Percentiles rank a stretch among this genome's conserved stretches.
phyloP scores from a whole-genome alignment of 1,140 invertebrate species.

The Nomia melanderi region DNA sequence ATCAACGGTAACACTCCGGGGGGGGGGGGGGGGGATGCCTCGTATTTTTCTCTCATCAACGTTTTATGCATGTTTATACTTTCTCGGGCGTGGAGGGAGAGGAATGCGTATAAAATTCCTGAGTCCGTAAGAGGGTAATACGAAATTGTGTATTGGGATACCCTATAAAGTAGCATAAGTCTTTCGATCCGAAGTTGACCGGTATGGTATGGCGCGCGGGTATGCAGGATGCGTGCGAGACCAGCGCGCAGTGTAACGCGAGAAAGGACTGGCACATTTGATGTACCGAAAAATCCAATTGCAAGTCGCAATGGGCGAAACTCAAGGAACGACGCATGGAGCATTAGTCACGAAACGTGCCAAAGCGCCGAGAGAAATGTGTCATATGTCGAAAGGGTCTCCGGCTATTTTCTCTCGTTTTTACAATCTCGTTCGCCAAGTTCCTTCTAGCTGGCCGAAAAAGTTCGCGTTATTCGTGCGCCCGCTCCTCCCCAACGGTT shows the following conservation, averaged over 20 bases:
- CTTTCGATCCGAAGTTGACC: conserved; percentile 37
- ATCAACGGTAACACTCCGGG: background rate
- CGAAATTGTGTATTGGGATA: conserved; percentile 42
- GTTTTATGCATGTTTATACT: conserved; percentile 36
- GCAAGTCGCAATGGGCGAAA: conserved; percentile 2
- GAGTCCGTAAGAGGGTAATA: conserved; percentile 21
- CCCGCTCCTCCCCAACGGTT: background rate
- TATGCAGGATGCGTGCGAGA: conserved; percentile 18
- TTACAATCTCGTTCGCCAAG: background rate
- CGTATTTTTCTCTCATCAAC: conserved; percentile 31
- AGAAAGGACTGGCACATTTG: conserved; percentile 43
- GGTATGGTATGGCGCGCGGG: conserved; percentile 3
- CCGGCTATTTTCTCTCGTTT: background rate
- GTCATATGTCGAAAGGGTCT: conserved; percentile 14
- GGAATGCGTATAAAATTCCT: background rate
- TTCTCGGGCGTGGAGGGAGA: too few species aligned
- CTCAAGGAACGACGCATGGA: conserved; percentile 19
- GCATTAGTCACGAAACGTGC: conserved; percentile 22
- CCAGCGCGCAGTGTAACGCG: background rate
- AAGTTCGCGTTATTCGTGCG: conserved; percentile 13
- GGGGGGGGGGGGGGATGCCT: background rate
- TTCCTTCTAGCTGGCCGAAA: conserved; percentile 11
- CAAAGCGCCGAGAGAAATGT: conserved; percentile 5
- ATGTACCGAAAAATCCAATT: conserved; percentile 56
- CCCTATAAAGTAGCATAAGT: conserved; percentile 37